Evolutionary conservation across 2,113 vertebrate species (phyloP), one percentile per base, ranked within the genome.

Genomic region (Thamnaconus septentrionalis): DNA sequence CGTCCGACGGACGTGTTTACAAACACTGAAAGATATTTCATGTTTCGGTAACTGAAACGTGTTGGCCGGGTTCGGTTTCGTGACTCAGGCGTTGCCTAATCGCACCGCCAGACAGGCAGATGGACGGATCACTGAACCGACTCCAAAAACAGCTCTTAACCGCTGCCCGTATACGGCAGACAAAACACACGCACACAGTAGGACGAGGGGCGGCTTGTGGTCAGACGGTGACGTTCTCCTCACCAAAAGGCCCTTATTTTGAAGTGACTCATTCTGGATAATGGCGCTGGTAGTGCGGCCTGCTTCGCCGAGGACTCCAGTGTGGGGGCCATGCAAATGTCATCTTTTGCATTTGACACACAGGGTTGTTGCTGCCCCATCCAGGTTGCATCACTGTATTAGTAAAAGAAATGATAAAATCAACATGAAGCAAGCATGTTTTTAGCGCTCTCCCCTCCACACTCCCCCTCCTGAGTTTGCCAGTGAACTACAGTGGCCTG

Each of bases 51-150:
- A 76, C 59, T 46, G 69, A 76, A 48, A 41, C 61, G 53, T 66
- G 51, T 54, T 62, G 53, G 45, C 18, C 18, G 18, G 18, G 18
- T 31, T 31, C 2, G 18, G 18, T 31, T 66, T 54, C 66, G 53
- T 78, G 83, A 84, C 76, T 84, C 78, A 63, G 53, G 55, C 73
- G 11, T 75, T 64, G 68, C 71, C 59, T 58, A 66, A 84, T 65
- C 71, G 54, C 56, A 56, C 59, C 48, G 61, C 73, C 69, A 82
- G 79, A 76, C 81, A 62, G 75, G 71, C 75, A 73, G 73, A 87
- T 74, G 78, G 83, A 81, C 72, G 78, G 83, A 81, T 59, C 39
- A 55, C 53, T 51, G 67, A 63, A 77, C 61, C 18, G 6, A 12
- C 70, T 66, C 77, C 75, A 61, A 73, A 77, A 79, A 80, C 55